phyloP scores from a whole-genome alignment of 2,113 vertebrate genomes.

The Rutilus rutilus region DNA sequence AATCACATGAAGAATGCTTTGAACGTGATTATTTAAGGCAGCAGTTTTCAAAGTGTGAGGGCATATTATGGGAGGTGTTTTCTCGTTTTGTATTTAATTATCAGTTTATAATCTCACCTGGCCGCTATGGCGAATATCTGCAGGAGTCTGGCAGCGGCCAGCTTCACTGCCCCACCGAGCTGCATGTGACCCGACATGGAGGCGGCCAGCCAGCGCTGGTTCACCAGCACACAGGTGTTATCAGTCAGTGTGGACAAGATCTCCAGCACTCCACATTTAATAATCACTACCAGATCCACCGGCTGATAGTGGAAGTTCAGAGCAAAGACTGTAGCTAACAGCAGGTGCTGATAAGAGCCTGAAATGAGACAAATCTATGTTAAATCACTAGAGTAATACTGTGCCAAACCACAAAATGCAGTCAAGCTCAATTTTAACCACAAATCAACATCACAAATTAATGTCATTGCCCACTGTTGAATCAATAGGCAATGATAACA shows the following conservation, averaged over 20 bases:
- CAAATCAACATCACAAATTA: not conserved
- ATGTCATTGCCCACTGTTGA: not conserved
- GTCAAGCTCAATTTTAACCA: not conserved
- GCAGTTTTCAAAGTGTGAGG: not conserved
- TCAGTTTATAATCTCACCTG: constrained; percentile 66
- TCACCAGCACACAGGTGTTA: constrained; percentile 77
- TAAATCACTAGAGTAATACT: not conserved
- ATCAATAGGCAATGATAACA: not conserved
- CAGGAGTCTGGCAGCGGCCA: constrained; percentile 76
- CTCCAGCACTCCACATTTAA: constrained; percentile 76
- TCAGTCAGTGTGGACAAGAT: constrained; percentile 76
- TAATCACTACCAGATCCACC: constrained; percentile 76
- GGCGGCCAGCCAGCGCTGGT: constrained; percentile 78
- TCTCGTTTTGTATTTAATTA: not conserved
- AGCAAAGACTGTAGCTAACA: constrained; percentile 80
- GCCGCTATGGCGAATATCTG: constrained; percentile 80
- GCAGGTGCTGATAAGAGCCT: constrained; percentile 79
- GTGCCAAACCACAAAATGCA: not conserved
- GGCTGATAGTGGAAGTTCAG: constrained; percentile 80
- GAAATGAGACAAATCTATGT: constrained; percentile 2
- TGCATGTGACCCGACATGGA: constrained; percentile 71
- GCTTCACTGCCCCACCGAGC: constrained; percentile 72
- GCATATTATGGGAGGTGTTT: not conserved
- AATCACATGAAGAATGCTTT: not conserved
- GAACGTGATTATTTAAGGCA: not conserved